phyloP scores from a whole-genome alignment of 2,797 vertebrate genomes.

The Pseudotriccus pelzelni region DNA sequence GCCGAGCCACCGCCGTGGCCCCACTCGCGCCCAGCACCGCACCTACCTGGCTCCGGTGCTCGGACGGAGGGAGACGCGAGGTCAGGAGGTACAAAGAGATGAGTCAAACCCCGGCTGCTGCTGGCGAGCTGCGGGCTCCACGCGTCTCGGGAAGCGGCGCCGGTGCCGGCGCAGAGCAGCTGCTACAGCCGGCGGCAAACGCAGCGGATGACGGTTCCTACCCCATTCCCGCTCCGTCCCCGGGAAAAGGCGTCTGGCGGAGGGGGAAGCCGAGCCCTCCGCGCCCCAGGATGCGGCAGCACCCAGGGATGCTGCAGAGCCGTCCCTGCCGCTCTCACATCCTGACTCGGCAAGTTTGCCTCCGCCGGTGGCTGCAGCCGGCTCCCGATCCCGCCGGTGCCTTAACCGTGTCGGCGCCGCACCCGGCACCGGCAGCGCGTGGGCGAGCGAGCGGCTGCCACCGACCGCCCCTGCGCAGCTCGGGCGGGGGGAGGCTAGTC shows the following conservation, averaged over 20 bases:
- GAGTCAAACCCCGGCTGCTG: background rate
- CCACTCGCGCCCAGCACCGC: background rate
- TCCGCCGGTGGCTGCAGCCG: slow-evolving; percentile 3
- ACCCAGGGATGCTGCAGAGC: slow-evolving; percentile 53
- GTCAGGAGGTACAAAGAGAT: background rate
- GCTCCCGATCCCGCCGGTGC: background rate
- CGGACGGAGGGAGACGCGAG: background rate
- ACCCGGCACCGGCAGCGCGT: background rate
- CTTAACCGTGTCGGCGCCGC: slow-evolving; percentile 13
- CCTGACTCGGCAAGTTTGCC: slow-evolving; percentile 72
- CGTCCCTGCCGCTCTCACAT: slow-evolving; percentile 11
- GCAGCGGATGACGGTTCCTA: background rate
- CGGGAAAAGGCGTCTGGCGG: background rate
- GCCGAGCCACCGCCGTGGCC: background rate
- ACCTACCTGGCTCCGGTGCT: slow-evolving; percentile 23
- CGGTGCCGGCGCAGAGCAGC: background rate
- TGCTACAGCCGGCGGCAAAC: background rate
- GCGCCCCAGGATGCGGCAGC: slow-evolving; percentile 2
- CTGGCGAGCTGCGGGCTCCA: background rate
- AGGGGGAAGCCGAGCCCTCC: background rate
- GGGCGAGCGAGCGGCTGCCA: slow-evolving; percentile 24
- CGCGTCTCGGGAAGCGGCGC: background rate
- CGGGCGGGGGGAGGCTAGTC: background rate
- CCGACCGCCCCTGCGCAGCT: background rate
- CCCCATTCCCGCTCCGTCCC: background rate